Evolutionary conservation across 37 sponge, comb jelly and placozoan genomes (phyloP), one percentile per base, ranked within the genome.

Genomic region (Aplysina aerophoba): DNA sequence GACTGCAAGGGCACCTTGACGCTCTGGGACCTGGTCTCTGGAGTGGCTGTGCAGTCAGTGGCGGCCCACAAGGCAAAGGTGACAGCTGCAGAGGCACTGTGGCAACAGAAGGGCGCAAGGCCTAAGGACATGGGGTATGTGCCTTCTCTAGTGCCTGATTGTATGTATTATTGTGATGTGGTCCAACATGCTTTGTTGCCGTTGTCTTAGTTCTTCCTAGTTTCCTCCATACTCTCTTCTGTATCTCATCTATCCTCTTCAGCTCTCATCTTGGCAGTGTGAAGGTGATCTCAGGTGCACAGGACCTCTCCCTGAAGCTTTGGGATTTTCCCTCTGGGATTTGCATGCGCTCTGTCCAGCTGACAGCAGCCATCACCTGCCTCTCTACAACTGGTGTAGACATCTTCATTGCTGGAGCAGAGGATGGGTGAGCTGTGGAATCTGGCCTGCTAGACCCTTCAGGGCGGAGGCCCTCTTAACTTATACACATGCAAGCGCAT

Each of bases 21-120:
- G 25, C 12, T 94, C 57, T 59, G 55, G 16, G 74, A 94, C 62
- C 77, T 91, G n/a, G 81, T 90, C 20, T 86, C 94, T 34, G 91
- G 87, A 58, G 83, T 79, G 34, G 62, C 71, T 24, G 33, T 81
- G 30, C 33, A 57, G 8, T 38, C 56, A 3, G 22, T 90, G 30
- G 59, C 81, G 25, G 91, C 28, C 15, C 80, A 82, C 16, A 12
- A 12, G 38, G 83, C 40, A 44, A 6, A 40, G 36, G 55, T 30
- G 6, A 67, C 74, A n/a, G 22, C 77, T n/a, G 30, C 33, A 22
- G 30, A 33, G 68, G 84, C 53, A 11, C 62, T 57, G 62, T 6
- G n/a, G 62, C n/a, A 57, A 53, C 24, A 20, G n/a, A 11, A 53
- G 8, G 37, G 36, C 13, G 75, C 79, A 12, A 62, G 82, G n/a